Evolutionary conservation across 2,797 vertebrate species (phyloP).

Genomic region (Lepus oiostolus): DNA sequence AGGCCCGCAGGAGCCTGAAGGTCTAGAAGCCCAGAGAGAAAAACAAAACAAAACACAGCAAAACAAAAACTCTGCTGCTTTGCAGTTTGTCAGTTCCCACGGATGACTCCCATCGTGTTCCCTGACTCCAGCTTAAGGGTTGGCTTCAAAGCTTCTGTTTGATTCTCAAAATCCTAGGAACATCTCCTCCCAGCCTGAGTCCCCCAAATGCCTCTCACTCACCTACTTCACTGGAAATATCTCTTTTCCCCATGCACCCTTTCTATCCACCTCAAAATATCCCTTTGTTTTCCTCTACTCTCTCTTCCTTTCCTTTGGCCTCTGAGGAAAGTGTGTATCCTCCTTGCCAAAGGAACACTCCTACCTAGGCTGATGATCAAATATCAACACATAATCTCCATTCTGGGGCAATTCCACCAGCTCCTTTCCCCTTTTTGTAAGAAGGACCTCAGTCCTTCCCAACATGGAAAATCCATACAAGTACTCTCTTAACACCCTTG

Average conservation of each 20-base stretch:
- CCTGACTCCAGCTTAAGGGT: too few species aligned
- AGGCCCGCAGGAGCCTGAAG: not conserved
- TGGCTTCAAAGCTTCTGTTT: not conserved
- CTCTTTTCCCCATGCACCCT: too few species aligned
- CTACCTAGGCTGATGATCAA: not conserved
- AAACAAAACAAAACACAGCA: not conserved
- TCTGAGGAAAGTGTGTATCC: not conserved
- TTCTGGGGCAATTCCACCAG: not conserved
- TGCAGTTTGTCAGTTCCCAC: not conserved
- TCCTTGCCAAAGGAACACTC: not conserved
- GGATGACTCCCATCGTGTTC: not conserved
- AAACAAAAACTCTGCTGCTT: not conserved
- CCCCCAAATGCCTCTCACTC: not conserved
- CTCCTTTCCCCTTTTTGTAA: not conserved
- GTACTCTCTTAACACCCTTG: not conserved
- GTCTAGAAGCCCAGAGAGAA: not conserved
- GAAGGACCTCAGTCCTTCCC: not conserved
- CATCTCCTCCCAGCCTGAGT: not conserved
- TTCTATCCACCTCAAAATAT: too few species aligned
- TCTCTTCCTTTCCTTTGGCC: not conserved
- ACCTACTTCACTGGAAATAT: not conserved
- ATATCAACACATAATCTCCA: not conserved
- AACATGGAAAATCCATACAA: not conserved
- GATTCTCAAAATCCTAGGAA: not conserved
- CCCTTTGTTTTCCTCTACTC: not conserved